Percentiles rank a stretch among this genome's conserved stretches.
Evolutionary conservation across 2,113 vertebrate species (phyloP).

Genomic region (Sinocyclocheilus anophthalmus): DNA sequence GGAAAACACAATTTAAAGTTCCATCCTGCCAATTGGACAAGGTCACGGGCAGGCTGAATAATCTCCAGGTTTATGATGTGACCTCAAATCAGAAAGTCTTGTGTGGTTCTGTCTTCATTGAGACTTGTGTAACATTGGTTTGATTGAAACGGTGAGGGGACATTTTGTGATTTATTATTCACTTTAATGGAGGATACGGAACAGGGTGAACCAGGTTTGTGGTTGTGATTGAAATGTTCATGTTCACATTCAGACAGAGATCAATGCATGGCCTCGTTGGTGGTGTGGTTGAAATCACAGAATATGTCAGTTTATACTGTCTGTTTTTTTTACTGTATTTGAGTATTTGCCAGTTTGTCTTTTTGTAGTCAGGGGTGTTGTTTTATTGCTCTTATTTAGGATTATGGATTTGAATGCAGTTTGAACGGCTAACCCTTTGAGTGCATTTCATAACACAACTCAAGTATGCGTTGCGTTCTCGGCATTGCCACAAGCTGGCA

Average conservation of each 20-base stretch:
- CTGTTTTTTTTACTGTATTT: background rate
- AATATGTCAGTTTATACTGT: background rate
- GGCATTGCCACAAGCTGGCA: background rate
- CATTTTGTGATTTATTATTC: conserved; percentile 38
- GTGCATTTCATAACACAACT: background rate
- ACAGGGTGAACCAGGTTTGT: background rate
- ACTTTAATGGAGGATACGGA: conserved; percentile 2
- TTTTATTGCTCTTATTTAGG: background rate
- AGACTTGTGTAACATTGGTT: background rate
- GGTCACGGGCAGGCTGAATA: conserved; percentile 15
- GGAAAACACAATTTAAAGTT: conserved; percentile 19
- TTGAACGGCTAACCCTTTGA: background rate
- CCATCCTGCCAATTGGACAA: background rate
- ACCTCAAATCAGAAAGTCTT: background rate
- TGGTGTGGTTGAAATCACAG: too few relatives aligned
- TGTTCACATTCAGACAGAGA: conserved; percentile 21
- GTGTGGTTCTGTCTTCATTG: conserved; percentile 29
- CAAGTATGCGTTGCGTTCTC: background rate
- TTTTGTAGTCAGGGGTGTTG: conserved; percentile 33
- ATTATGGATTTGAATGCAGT: background rate
- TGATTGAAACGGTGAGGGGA: conserved; percentile 16
- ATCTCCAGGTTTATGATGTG: conserved; percentile 39
- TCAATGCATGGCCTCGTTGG: background rate
- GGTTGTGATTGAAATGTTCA: background rate
- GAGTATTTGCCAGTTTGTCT: conserved; percentile 42